Evolutionary conservation across 2,113 vertebrate species (phyloP), one percentile per base, ranked within the genome.

Genomic region (Nipponia nippon): DNA sequence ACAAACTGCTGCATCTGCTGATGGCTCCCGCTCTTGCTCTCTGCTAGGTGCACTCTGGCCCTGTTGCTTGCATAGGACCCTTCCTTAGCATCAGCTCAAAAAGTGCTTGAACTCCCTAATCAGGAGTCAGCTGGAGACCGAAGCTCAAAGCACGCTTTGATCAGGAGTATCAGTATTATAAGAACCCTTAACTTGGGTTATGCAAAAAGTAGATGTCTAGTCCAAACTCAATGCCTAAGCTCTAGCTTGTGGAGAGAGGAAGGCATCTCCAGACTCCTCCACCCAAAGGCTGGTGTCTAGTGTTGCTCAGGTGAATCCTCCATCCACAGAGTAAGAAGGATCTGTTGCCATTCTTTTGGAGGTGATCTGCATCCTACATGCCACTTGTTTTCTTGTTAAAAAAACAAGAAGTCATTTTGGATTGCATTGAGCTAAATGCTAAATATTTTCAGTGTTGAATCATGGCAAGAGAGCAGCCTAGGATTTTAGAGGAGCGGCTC

Each of bases 401-500:
- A 55, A 62, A 34, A 0, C 2, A 50, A 4, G 1, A 72, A 36
- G 4, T 23, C 12, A 6, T 63, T 55, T 36, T 23, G 11, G 13
- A 59, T 10, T 49, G 30, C 30, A 26, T 1, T 55, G 53, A 47
- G 25, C 15, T 63, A 72, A 58, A 34, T 38, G 34, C 40, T 80
- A 23, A 76, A 50, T 50, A 38, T 13, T 10, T 19, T 8, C 26
- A 16, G 15, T 23, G 16, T 52, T 82, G 38, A 66, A 66, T 29
- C 61, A 26, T 52, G 49, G 46, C 27, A 83, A 47, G 69, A 73
- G 16, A 27, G 34, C 26, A 52, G 16, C 18, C 14, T 62, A 27
- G 6, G 18, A 53, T 34, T 95, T 73, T 32, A 62, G 23, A 75
- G 55, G 1, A 23, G 32, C 13, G 1, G 25, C 6, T 85, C 30